These are phyloP conservation scores for Microtus richardsoni DNA, from an alignment of 2,113 vertebrate genomes.

Conservation along the genomic window DNA sequence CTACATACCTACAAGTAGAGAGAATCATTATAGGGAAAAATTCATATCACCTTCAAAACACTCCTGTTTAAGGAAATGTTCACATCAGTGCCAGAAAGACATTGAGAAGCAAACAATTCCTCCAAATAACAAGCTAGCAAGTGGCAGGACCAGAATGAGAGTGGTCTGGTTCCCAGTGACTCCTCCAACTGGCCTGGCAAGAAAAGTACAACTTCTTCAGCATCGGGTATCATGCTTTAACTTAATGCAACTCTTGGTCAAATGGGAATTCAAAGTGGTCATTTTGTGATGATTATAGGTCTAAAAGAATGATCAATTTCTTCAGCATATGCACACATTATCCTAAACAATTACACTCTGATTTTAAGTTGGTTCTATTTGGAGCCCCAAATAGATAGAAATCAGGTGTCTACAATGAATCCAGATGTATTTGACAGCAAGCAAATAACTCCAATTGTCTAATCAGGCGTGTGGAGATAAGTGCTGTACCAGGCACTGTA, in stretches of 20 bases:
- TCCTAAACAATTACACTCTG: not conserved
- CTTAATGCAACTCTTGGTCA: not conserved
- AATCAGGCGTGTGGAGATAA: slow-evolving; percentile 49
- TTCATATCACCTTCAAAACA: slow-evolving; percentile 14
- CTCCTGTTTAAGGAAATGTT: not conserved
- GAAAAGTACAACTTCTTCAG: not conserved
- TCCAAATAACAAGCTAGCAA: not conserved
- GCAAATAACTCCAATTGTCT: slow-evolving; percentile 59
- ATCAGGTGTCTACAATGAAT: not conserved
- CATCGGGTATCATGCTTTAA: not conserved
- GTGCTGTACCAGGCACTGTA: not conserved
- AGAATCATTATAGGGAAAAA: not conserved
- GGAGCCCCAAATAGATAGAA: not conserved
- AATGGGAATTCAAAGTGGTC: not conserved
- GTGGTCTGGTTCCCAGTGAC: not conserved
- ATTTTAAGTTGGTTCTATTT: slow-evolving; percentile 34
- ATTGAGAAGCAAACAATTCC: not conserved
- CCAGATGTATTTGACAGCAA: slow-evolving; percentile 49
- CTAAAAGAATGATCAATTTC: not conserved
- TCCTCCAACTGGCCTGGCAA: not conserved
- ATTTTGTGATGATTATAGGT: not conserved
- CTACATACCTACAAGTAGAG: not conserved
- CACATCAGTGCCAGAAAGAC: not conserved
- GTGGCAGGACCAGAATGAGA: not conserved
- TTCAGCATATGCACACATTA: not conserved